A percentile compares a stretch with the other conserved stretches of the same genome.
These are phyloP conservation scores for Scaptomyza hsui DNA, from an alignment of 1,140 invertebrate species.

Conservation along the genomic window DNA sequence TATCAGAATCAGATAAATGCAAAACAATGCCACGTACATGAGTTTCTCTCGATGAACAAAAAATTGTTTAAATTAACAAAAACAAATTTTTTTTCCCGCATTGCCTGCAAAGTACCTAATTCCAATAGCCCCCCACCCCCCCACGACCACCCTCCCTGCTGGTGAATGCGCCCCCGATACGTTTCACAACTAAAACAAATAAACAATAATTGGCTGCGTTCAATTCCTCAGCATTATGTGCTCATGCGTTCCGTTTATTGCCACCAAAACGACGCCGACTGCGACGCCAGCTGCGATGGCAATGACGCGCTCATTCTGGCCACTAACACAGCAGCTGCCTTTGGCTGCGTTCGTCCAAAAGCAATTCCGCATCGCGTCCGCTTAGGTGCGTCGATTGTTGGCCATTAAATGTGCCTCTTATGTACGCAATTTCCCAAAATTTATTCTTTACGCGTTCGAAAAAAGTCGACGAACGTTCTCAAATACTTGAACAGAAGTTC, in stretches of 20 bases:
- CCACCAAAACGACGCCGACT: conserved; percentile 14
- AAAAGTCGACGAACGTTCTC: not conserved
- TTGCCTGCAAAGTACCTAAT: conserved; percentile 44
- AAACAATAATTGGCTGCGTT: conserved; percentile 69
- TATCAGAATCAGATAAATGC: conserved; percentile 23
- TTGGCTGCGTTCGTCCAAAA: not conserved
- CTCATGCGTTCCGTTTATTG: conserved; percentile 51
- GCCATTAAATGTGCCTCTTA: conserved; percentile 55
- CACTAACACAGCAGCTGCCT: not conserved
- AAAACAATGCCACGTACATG: conserved; percentile 50
- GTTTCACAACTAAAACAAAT: conserved; percentile 47
- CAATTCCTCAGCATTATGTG: conserved; percentile 55
- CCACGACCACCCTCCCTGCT: not conserved
- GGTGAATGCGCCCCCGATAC: conserved; percentile 3
- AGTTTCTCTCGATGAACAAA: conserved; percentile 24
- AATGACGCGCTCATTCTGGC: conserved; percentile 18
- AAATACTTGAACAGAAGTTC: not conserved
- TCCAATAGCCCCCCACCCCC: not conserved
- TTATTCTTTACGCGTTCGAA: conserved; percentile 53
- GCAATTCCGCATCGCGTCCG: conserved; percentile 18
- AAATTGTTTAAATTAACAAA: conserved; percentile 43
- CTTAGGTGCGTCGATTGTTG: conserved; percentile 37
- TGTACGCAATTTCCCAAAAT: conserved; percentile 53
- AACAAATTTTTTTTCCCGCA: conserved; percentile 25
- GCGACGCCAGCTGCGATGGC: not conserved